These are phyloP conservation scores for Bugulina stolonifera DNA, from an alignment of 2,888 invertebrate species.

Conservation along the genomic window DNA sequence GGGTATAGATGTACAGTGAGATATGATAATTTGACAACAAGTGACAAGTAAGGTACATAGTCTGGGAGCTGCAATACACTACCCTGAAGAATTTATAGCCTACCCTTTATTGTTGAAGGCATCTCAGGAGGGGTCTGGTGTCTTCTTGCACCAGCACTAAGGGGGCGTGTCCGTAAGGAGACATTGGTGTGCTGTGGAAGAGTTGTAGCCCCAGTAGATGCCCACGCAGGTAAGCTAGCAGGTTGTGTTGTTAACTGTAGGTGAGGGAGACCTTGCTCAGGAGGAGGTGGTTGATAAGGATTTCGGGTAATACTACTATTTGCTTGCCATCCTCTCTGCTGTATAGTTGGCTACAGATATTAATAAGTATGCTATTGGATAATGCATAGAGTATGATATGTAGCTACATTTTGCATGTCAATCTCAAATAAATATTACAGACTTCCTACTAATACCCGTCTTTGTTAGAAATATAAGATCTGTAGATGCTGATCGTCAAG, in stretches of 20 bases:
- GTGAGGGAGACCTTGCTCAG: conserved; percentile 11
- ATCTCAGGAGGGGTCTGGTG: background rate
- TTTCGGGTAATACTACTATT: conserved; percentile 13
- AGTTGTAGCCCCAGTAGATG: background rate
- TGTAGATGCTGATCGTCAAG: too few species aligned
- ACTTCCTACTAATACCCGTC: too few species aligned
- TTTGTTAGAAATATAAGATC: too few species aligned
- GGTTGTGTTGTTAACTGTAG: background rate
- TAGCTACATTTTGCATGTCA: too few species aligned
- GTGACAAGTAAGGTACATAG: too few species aligned
- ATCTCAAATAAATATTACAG: too few species aligned
- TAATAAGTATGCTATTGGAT: too few species aligned
- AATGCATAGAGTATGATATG: too few species aligned
- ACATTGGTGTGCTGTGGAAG: background rate
- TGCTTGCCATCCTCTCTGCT: conserved; percentile 22
- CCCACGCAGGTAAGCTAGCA: background rate
- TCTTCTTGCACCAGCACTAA: conserved; percentile 5
- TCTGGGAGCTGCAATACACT: too few species aligned
- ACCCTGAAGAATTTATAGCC: too few species aligned
- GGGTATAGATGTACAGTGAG: too few species aligned
- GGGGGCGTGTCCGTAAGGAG: background rate
- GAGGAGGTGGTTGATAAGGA: conserved; percentile 6
- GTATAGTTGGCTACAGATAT: background rate
- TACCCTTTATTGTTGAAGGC: conserved; percentile 3
- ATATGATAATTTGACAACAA: too few species aligned